Evolutionary conservation across 2,888 invertebrate genomes (phyloP), one percentile per base, ranked within the genome.

Genomic region (Adineta ricciae): DNA sequence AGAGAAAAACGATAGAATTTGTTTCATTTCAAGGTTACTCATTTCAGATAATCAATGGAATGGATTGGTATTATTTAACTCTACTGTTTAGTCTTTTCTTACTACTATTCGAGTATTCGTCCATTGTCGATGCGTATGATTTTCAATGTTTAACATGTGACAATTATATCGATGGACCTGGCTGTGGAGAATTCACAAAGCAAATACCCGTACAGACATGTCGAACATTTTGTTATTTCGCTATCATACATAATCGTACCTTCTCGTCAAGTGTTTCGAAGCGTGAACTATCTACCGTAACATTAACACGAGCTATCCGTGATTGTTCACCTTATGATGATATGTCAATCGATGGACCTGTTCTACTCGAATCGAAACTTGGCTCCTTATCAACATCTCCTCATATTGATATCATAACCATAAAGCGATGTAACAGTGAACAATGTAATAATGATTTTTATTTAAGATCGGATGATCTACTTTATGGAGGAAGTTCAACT

Each of bases 161-260:
- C 41, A 78, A 78, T 78, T 41, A 19, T 41, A 41, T 78, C n/a
- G 78, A 78, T 78, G 78, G 78, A 41, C 78, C 78, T 24, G 78
- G 78, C 2, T 78, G 78, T 41, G 78, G 78, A 41, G 78, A 78
- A 41, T 78, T 78, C 41, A 41, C 78, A n/a, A 38, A n/a, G 41
- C 24, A 41, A 24, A 78, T 78, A 38, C 78, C 78, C 24, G 38
- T 78, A 78, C 78, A n/a, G 41, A n/a, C 38, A 78, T 78, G 78
- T 78, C 38, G 41, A 78, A 78, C 78, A 78, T 78, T 78, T 41
- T 78, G 78, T 41, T 78, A 78, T 78, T 78, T 78, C n/a, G 78
- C 78, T 78, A 78, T 78, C n/a, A 41, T 78, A 78, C 1, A 41
- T 41, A 78, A 78, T 78, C 41, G n/a, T 78, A 24, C 78, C 21